phyloP scores from a whole-genome alignment of 2,888 invertebrate species.

The Acleris laterana region DNA sequence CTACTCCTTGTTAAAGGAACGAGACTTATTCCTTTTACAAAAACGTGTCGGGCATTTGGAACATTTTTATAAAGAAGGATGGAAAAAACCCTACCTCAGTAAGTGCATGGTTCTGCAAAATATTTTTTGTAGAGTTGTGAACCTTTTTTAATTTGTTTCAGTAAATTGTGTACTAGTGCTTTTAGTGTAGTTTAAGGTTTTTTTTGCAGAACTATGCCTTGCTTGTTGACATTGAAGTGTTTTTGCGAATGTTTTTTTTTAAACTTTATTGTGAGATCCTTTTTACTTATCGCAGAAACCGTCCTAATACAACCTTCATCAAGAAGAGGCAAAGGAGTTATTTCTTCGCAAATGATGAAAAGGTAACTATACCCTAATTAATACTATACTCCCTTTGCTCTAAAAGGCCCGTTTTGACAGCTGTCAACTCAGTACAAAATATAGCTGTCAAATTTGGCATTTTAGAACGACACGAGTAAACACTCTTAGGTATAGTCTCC shows the following conservation, averaged over 20 bases:
- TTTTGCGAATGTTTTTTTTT: background rate
- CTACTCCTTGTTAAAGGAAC: conserved; percentile 56
- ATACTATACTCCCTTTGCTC: too few relatives aligned
- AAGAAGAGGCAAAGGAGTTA: conserved; percentile 72
- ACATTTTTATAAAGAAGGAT: conserved; percentile 74
- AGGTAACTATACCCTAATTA: conserved; percentile 9
- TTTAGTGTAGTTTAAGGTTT: conserved; percentile 8
- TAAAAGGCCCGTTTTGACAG: too few relatives aligned
- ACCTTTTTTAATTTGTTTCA: background rate
- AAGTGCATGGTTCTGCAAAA: conserved; percentile 83
- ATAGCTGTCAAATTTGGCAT: too few relatives aligned
- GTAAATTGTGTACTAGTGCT: conserved; percentile 15
- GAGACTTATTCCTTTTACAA: conserved; percentile 75
- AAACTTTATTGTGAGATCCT: conserved; percentile 2
- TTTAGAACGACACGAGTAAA: too few relatives aligned
- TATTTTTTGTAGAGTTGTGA: conserved; percentile 38
- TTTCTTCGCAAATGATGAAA: conserved; percentile 63
- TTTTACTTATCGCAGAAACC: conserved; percentile 61
- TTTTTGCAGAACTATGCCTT: conserved; percentile 52
- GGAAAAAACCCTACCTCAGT: conserved; percentile 54
- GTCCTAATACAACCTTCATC: conserved; percentile 72
- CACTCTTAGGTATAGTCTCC: too few relatives aligned
- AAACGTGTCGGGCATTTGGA: conserved; percentile 78
- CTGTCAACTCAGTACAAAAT: too few relatives aligned
- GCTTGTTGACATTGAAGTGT: conserved; percentile 9